Evolutionary conservation across 2,113 vertebrate species (phyloP).

Genomic region (Okapia johnstoni): DNA sequence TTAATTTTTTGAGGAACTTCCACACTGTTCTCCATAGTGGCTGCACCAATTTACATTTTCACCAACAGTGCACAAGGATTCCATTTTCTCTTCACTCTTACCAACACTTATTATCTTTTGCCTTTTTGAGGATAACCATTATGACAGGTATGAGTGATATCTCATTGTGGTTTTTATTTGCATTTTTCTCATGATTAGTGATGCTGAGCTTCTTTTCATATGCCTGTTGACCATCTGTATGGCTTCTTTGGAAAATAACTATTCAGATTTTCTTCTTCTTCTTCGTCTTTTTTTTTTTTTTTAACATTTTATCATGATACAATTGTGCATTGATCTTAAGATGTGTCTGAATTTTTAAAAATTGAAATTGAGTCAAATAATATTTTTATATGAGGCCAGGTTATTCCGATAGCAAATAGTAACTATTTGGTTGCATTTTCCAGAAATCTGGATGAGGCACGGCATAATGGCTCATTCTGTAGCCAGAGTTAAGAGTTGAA

Average conservation of each 20-base stretch:
- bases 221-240: not conserved
- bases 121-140: not conserved
- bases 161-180: not conserved
- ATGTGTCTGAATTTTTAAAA: not conserved
- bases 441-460: not conserved
- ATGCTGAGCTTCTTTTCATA: not conserved
- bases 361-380: not conserved
- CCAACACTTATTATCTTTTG: not conserved
- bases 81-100: not conserved
- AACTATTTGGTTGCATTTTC: conserved; percentile 18
- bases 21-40: not conserved
- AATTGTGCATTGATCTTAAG: conserved; percentile 26
- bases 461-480: not conserved
- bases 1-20: not conserved
- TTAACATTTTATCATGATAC: not conserved
- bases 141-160: not conserved
- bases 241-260: not conserved
- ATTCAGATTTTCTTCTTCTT: not conserved
- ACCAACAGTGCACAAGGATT: not conserved
- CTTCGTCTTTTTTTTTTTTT: not conserved
- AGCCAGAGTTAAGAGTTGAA: not conserved
- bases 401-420: not conserved
- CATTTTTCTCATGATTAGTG: not conserved
- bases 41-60: not conserved
- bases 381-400: not conserved